Conservation (phyloP, 1,140 invertebrate species). For the Harlomillsia oculata region DNA sequence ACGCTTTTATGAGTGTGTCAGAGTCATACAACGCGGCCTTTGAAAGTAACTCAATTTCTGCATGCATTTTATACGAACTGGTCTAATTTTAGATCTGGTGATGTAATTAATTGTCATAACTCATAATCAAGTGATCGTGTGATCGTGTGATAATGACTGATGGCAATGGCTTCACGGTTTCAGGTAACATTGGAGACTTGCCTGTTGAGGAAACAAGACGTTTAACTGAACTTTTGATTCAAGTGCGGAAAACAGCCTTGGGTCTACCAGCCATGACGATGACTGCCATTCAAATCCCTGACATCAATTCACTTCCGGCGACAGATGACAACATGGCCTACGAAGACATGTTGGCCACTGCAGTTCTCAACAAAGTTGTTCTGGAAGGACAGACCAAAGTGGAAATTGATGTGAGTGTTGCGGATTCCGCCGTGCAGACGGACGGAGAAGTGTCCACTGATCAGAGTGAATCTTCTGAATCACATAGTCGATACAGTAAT, state of each 20-base stretch:
- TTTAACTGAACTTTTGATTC: conserved; percentile 11
- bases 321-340: conserved; percentile 10
- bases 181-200: background rate
- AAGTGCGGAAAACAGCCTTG: conserved; percentile 4
- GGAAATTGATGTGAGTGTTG: conserved; percentile 17
- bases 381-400: conserved; percentile 2
- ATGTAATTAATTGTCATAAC: background rate
- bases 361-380: conserved; percentile 29
- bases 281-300: background rate
- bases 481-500: background rate
- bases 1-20: too few species aligned
- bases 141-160: background rate
- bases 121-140: too few species aligned
- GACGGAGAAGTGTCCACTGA: too few species aligned
- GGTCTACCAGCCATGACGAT: conserved; percentile 15
- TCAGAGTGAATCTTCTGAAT: too few species aligned
- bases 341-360: conserved; percentile 24
- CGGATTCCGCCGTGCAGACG: conserved; percentile 28
- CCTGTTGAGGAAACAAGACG: background rate
- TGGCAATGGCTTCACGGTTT: background rate
- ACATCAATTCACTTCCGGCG: background rate
- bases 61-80: background rate
- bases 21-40: too few species aligned
- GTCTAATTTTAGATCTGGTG: background rate
- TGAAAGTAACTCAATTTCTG: too few species aligned